These are phyloP conservation scores for Zaprionus taronus DNA, from an alignment of 1,140 invertebrate genomes.

Conservation along the genomic window DNA sequence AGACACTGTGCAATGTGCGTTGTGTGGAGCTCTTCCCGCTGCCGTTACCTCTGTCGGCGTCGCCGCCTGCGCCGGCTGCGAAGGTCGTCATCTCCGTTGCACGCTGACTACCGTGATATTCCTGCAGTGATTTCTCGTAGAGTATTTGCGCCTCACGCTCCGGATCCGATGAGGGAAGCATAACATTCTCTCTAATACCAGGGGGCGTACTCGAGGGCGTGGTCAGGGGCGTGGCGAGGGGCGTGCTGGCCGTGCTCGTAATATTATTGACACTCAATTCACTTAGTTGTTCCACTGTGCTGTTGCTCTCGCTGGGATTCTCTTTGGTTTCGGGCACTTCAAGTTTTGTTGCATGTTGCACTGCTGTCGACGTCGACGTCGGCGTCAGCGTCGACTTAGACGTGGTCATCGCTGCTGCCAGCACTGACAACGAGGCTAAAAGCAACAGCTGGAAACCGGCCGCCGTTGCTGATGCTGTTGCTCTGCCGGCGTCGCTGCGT, in stretches of 20 bases:
- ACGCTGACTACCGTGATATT: constrained; percentile 70
- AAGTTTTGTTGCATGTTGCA: constrained; percentile 27
- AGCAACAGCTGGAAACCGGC: constrained; percentile 48
- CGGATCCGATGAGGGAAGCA: constrained; percentile 77
- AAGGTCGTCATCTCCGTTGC: constrained; percentile 9
- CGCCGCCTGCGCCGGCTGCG: constrained; percentile 10
- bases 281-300: constrained; percentile 35
- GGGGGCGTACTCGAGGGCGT: constrained; percentile 24
- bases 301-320: constrained; percentile 1
- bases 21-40: constrained; percentile 17
- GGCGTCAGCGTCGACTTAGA: constrained; percentile 11
- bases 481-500: constrained; percentile 55
- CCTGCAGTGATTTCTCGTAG: constrained; percentile 79
- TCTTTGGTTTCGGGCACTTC: constrained; percentile 48
- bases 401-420: constrained; percentile 54
- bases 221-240: constrained; percentile 11
- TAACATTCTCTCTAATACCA: constrained; percentile 77
- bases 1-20: constrained; percentile 65
- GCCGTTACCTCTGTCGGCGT: constrained; percentile 3
- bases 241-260: constrained; percentile 30
- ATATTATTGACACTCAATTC: constrained; percentile 50
- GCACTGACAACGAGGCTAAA: constrained; percentile 50
- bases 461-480: constrained; percentile 32
- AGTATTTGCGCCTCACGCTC: constrained; percentile 79
- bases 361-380: constrained; percentile 14